These are phyloP conservation scores for Lymantria dispar DNA, from an alignment of 2,888 invertebrate genomes.

Conservation along the genomic window DNA sequence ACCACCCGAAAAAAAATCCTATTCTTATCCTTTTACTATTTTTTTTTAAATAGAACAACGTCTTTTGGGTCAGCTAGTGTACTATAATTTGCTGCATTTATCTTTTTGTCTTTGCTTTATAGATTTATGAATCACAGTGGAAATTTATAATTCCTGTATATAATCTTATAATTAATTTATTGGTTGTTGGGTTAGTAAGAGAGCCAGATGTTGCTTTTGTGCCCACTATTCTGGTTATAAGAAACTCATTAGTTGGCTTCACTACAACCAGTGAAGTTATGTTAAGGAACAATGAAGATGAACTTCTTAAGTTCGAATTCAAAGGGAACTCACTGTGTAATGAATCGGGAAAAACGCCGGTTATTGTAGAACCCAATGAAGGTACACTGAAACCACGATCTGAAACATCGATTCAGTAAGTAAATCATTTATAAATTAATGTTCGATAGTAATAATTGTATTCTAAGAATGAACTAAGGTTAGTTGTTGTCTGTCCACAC, in stretches of 20 bases:
- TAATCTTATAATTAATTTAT: conserved; percentile 77
- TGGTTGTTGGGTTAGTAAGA: conserved; percentile 84
- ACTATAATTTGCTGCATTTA: background rate
- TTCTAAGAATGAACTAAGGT: no score
- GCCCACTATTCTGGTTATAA: conserved; percentile 82
- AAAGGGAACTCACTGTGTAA: conserved; percentile 78
- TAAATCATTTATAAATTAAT: background rate
- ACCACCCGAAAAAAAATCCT: no score
- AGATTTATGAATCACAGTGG: conserved; percentile 86
- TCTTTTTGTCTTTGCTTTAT: background rate
- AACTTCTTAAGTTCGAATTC: conserved; percentile 76
- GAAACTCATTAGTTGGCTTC: conserved; percentile 84
- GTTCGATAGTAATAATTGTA: background rate
- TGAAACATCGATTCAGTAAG: conserved; percentile 79
- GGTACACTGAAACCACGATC: conserved; percentile 73
- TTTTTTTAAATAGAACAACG: no score
- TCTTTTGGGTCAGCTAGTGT: no score
- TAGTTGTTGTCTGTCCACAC: no score
- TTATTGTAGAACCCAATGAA: conserved; percentile 72
- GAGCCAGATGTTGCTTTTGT: conserved; percentile 85
- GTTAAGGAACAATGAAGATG: conserved; percentile 80
- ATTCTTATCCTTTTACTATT: no score
- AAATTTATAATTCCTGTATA: conserved; percentile 83
- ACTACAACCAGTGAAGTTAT: conserved; percentile 62
- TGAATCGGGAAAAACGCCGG: conserved; percentile 76